phyloP scores from a whole-genome alignment of 2,888 invertebrate species.

The Griposia aprilina region DNA sequence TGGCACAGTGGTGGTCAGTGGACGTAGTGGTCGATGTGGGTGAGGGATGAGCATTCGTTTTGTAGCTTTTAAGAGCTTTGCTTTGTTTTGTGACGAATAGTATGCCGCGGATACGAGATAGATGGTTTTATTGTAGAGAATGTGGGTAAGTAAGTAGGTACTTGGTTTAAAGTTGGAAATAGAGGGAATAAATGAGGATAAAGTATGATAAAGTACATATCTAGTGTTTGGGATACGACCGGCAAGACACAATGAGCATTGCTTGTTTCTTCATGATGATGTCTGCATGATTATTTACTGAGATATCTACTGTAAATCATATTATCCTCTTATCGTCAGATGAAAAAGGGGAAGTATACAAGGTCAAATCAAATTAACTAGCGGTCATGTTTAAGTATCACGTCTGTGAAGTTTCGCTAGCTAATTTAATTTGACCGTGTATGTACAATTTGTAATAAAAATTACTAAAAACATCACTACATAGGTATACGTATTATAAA shows the following conservation, averaged over 20 bases:
- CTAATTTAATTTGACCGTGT: not conserved
- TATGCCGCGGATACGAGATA: conserved; percentile 35
- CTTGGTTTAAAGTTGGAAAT: conserved; percentile 8
- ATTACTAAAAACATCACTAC: not conserved
- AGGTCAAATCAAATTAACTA: not conserved
- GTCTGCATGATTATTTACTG: not conserved
- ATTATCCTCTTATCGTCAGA: not conserved
- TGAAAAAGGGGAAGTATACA: not conserved
- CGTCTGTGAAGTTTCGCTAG: not conserved
- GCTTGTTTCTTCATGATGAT: not conserved
- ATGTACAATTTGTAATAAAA: not conserved
- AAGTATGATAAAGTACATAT: not conserved
- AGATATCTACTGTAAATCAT: not conserved
- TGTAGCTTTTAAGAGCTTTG: conserved; percentile 62
- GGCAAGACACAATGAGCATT: too few species aligned
- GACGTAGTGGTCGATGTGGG: conserved; percentile 59
- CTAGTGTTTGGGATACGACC: too few species aligned
- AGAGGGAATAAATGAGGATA: not conserved
- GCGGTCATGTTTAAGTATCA: not conserved
- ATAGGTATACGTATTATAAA: not conserved
- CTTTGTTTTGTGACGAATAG: conserved; percentile 47
- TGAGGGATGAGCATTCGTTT: conserved; percentile 47
- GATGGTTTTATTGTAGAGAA: conserved; percentile 21
- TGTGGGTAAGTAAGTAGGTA: conserved; percentile 18
- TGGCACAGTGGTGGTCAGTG: conserved; percentile 46